Evolutionary conservation across 2,797 vertebrate genomes (phyloP).

Genomic region (Orientallactaga sibirica): DNA sequence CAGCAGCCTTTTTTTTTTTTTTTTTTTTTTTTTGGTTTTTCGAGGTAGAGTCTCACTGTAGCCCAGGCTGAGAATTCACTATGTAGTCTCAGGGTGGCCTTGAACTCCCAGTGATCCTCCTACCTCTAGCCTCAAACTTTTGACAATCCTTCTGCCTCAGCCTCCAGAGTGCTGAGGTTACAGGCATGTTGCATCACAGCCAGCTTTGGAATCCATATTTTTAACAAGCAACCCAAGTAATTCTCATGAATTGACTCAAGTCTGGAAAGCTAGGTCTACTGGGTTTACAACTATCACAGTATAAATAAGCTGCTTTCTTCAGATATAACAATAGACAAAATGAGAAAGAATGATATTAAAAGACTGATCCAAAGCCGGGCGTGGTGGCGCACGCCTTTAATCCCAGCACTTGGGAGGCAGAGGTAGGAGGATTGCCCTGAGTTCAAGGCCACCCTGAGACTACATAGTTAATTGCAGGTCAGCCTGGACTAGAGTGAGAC

Average conservation of each 20-base stretch:
- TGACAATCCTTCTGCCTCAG: background rate
- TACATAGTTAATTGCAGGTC: no score
- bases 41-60: no score
- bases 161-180: background rate
- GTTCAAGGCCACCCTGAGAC: no score
- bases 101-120: no score
- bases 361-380: background rate
- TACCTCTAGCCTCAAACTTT: background rate
- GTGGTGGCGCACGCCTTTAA: no score
- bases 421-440: no score
- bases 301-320: background rate
- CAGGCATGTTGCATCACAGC: background rate
- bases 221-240: background rate
- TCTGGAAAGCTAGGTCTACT: background rate
- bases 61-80: no score
- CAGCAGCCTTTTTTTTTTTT: background rate
- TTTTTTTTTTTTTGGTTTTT: background rate
- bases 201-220: background rate
- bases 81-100: no score
- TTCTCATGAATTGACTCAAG: background rate
- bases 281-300: background rate
- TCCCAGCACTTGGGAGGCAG: no score
- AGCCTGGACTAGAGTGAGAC: no score
- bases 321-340: slow-evolving; percentile 30
- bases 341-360: background rate